Evolutionary conservation across 2,113 vertebrate genomes (phyloP), one percentile per base, ranked within the genome.

Genomic region (Terrapene triunguis): DNA sequence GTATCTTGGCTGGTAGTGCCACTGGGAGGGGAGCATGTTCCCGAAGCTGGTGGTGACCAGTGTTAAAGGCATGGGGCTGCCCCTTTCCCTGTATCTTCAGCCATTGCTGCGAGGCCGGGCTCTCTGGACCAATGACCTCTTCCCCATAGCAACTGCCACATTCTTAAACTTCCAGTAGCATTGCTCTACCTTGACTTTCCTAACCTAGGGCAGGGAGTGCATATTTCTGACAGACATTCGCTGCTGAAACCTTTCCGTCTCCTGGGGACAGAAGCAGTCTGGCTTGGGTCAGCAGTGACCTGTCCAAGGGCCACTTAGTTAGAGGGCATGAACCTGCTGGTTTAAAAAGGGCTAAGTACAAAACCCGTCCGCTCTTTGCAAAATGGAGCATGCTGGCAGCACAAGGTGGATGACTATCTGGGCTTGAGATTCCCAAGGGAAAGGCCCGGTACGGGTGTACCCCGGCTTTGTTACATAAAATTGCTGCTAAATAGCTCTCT

Each of bases 401-500:
- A 17, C 2, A 14, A n/a, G 6, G 14, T n/a, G 32, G 62, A 6
- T 65, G 14, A 17, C 62, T 57, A 27, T 27, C 27, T 32, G 27
- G 27, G 57, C 57, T 65, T 35, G 32, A 65, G 32, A 65, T 35
- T 69, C 35, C 35, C 8, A 8, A 16, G 35, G 7, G 2, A 29
- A 69, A 16, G 3, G 62, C 13, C 65, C 1, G 32, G 35, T 5
- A 16, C 10, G 8, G 16, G 4, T 2, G 29, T 3, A 17, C 32
- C 32, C 14, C 59, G 35, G 16, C 16, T 17, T 35, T 35, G 62
- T 8, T 4, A 16, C 35, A 2, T 38, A 19, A 38, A 21, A 10
- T 38, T 21, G 35, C 65, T 38, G 65, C 65, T 69, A 21, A 10
- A 9, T 2, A 8, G 8, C 17, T 69, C 59, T 6, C 65, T 22